These are phyloP conservation scores for Nymphalis io DNA, from an alignment of 1,140 invertebrate species.

Conservation along the genomic window DNA sequence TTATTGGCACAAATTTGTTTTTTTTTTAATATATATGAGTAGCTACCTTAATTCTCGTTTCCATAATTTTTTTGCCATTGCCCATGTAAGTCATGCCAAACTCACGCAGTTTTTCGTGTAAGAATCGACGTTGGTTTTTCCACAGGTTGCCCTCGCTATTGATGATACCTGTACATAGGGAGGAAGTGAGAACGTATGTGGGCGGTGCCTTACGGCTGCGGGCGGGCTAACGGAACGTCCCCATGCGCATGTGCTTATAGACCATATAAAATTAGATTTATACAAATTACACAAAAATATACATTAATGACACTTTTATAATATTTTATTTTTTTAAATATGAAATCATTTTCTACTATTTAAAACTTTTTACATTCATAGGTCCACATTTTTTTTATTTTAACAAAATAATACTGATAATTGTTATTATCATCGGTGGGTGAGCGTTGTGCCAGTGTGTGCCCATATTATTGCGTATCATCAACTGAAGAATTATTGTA, in stretches of 20 bases:
- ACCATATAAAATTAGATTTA: not conserved
- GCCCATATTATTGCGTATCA: too few relatives aligned
- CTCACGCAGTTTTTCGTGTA: slow-evolving; percentile 92
- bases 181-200: slow-evolving; percentile 57
- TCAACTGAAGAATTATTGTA: too few relatives aligned
- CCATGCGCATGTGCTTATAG: slow-evolving; percentile 1
- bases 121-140: slow-evolving; percentile 95
- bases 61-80: slow-evolving; percentile 90
- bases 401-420: too few relatives aligned
- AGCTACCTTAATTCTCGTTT: slow-evolving; percentile 89
- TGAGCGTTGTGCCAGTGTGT: too few relatives aligned
- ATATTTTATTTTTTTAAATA: too few relatives aligned
- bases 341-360: too few relatives aligned
- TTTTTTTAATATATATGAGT: slow-evolving; percentile 10
- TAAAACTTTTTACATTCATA: too few relatives aligned
- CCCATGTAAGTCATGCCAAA: slow-evolving; percentile 95
- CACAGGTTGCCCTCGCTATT: slow-evolving; percentile 95
- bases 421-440: too few relatives aligned
- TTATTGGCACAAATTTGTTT: not conserved
- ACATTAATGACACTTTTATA: too few relatives aligned
- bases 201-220: slow-evolving; percentile 48
- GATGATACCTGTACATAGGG: slow-evolving; percentile 88
- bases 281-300: not conserved
- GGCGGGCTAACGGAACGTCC: slow-evolving; percentile 26
- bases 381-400: too few relatives aligned